phyloP scores from a whole-genome alignment of 2,797 vertebrate genomes.

The Poeciliopsis gracilis region DNA sequence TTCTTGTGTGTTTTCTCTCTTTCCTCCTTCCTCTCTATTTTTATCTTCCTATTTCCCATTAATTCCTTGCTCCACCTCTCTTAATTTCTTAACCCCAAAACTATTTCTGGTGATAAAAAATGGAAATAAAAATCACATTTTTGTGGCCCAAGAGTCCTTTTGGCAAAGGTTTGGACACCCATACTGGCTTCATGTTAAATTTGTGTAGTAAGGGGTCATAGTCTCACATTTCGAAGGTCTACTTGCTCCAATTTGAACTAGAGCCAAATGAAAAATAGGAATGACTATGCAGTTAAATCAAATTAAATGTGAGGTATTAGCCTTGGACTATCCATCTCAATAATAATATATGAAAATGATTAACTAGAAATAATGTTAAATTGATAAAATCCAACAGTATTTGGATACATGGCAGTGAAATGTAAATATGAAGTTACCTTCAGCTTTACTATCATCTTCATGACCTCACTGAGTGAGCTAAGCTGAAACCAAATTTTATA shows the following conservation, averaged over 20 bases:
- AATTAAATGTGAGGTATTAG: background rate
- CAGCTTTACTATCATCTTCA: conserved; percentile 33
- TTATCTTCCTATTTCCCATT: background rate
- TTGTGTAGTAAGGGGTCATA: background rate
- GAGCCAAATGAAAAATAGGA: background rate
- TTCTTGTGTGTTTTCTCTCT: background rate
- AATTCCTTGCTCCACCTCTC: background rate
- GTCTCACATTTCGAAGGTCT: background rate
- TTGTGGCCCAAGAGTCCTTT: background rate
- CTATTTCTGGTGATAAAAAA: too few species aligned
- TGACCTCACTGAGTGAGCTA: conserved; percentile 45
- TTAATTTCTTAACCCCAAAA: background rate
- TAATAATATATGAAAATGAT: background rate
- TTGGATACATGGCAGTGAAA: background rate
- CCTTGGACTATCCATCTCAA: background rate
- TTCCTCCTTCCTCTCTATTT: background rate
- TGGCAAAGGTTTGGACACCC: background rate
- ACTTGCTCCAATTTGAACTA: background rate
- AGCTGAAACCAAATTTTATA: conserved; percentile 8
- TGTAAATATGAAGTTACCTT: background rate
- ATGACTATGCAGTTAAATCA: background rate
- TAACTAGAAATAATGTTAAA: background rate
- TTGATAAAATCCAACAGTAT: background rate
- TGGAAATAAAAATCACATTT: background rate
- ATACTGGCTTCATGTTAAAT: background rate